These are phyloP conservation scores for Merops nubicus DNA, from an alignment of 2,113 vertebrate species.

Conservation along the genomic window DNA sequence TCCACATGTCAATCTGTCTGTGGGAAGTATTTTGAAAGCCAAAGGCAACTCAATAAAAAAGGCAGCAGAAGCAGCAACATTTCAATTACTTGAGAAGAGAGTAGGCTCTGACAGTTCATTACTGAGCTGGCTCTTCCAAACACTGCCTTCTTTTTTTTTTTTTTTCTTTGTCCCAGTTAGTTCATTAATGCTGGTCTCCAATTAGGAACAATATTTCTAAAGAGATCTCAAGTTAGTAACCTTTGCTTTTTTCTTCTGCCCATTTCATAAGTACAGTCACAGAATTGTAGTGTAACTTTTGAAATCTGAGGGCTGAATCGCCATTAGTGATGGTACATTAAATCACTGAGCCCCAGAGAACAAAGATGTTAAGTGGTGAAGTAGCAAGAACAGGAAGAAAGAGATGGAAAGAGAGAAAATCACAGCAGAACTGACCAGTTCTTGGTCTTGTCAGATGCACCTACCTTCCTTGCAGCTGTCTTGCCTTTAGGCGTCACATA, in stretches of 20 bases:
- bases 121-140: not conserved
- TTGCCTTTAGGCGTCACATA: not conserved
- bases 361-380: not conserved
- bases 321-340: constrained; percentile 32
- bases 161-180: constrained; percentile 10
- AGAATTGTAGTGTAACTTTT: constrained; percentile 7
- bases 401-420: not conserved
- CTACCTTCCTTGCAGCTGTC: not conserved
- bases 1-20: constrained; percentile 48
- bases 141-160: not conserved
- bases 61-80: constrained; percentile 17
- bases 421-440: not conserved
- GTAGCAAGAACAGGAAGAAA: not conserved
- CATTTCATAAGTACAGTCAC: not conserved
- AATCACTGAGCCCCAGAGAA: constrained; percentile 34
- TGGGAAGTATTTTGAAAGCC: constrained; percentile 57
- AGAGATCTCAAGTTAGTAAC: not conserved
- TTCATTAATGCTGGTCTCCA: constrained; percentile 58
- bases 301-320: constrained; percentile 32
- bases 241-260: not conserved
- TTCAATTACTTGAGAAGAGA: constrained; percentile 65
- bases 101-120: constrained; percentile 32
- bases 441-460: not conserved
- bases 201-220: constrained; percentile 52
- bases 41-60: constrained; percentile 64